Base-by-base conservation (phyloP, 2,113 vertebrate species). In the Lepus europaeus region DNA sequence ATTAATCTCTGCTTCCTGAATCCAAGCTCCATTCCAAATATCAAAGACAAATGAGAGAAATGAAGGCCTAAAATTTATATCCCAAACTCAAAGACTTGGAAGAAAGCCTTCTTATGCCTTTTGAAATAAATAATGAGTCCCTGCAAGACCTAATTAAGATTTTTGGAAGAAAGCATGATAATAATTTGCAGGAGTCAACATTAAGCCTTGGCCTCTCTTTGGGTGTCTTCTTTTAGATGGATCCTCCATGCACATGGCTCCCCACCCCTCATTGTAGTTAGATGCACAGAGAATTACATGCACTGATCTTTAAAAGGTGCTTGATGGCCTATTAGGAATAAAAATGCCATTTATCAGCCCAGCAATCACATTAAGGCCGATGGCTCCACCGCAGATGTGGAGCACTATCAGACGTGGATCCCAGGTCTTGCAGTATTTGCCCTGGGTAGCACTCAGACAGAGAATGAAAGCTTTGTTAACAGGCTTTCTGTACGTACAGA, bases 91-190 rank as follows among this genome's bases (percentile, higher is more conserved):
- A 77, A 0, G 19, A 74, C 22, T 66, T 74, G 59, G 49, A 95
- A 84, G 13, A 27, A 73, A 79, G 68, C 63, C 39, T 56, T 86
- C 76, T 90, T 59, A 88, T 84, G 83, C 78, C 87, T 33, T 87
- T 77, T 72, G 86, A 82, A 59, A 73, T 86, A 90, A 92, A 73
- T 74, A 89, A 89, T 27, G 85, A 69, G 59, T 59, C 84, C 69
- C 82, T 85, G 27, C 80, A 90, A 89, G 89, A 86, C 39, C 63
- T 83, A 85, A 96, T 85, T 93, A 81, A 77, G 89, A 93, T 85
- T 77, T 29, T 27, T 16, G 7, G 63, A 59, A 68, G 86, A 13
- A 76, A 80, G 53, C 25, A 72, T 3, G 14, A 29, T 36, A 9
- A 81, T 20, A 59, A 94, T 87, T 80, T 95, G 51, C 29, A 82